These are phyloP conservation scores for Rhipidura dahli DNA, from an alignment of 2,113 vertebrate genomes.

Conservation along the genomic window DNA sequence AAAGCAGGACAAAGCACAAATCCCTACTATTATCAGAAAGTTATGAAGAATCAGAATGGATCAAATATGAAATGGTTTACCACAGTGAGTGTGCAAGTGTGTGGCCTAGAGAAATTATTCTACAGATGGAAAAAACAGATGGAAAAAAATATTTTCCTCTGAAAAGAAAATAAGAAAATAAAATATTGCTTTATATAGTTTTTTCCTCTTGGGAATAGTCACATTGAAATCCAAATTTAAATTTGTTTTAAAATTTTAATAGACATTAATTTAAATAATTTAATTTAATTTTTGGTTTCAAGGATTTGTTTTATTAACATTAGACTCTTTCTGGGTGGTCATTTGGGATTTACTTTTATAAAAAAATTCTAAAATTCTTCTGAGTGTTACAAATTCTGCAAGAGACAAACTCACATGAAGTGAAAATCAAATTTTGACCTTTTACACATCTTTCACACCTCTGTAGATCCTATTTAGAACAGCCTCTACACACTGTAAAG, in stretches of 20 bases:
- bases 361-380: not conserved
- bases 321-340: not conserved
- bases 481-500: not conserved
- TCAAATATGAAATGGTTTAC: not conserved
- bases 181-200: not conserved
- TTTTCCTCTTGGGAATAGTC: not conserved
- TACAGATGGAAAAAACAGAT: fast-evolving
- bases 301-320: not conserved
- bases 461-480: not conserved
- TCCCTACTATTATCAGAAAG: not conserved
- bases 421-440: not conserved
- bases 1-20: not conserved
- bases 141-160: not conserved
- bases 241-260: not conserved
- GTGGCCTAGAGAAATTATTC: not conserved
- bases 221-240: not conserved
- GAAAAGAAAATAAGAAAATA: not conserved
- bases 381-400: not conserved
- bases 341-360: not conserved
- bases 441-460: not conserved
- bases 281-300: not conserved
- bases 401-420: not conserved
- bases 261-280: not conserved
- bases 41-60: not conserved
- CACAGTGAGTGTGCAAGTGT: not conserved